Evolutionary conservation across 2,797 vertebrate species (phyloP).

Genomic region (Limosa lapponica): DNA sequence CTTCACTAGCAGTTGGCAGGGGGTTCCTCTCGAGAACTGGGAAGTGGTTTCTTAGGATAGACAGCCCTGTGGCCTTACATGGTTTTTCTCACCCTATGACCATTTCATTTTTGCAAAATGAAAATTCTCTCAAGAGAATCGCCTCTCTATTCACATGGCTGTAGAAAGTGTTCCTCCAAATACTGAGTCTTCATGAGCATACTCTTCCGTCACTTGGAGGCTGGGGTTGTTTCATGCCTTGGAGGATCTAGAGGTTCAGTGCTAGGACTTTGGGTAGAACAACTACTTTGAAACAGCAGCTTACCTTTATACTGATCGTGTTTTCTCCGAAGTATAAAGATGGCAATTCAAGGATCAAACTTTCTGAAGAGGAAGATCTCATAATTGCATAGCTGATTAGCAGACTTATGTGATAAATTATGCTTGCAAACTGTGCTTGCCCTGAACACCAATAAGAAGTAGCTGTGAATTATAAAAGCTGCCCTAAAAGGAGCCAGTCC

Average conservation of each 20-base stretch:
- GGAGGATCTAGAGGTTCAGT: background rate
- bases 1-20: background rate
- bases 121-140: background rate
- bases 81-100: background rate
- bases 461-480: background rate
- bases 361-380: background rate
- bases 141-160: background rate
- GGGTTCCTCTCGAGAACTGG: background rate
- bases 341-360: background rate
- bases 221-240: background rate
- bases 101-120: background rate
- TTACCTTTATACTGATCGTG: background rate
- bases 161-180: background rate
- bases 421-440: background rate
- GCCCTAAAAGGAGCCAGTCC: background rate
- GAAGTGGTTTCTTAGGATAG: background rate
- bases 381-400: background rate
- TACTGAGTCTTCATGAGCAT: background rate
- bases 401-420: background rate
- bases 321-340: background rate
- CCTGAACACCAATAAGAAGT: background rate
- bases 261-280: background rate
- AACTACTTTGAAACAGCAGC: background rate
- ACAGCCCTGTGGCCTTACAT: accelerated
- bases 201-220: background rate